Conservation (phyloP, 1,140 invertebrate genomes). For the Drosophila athabasca region DNA sequence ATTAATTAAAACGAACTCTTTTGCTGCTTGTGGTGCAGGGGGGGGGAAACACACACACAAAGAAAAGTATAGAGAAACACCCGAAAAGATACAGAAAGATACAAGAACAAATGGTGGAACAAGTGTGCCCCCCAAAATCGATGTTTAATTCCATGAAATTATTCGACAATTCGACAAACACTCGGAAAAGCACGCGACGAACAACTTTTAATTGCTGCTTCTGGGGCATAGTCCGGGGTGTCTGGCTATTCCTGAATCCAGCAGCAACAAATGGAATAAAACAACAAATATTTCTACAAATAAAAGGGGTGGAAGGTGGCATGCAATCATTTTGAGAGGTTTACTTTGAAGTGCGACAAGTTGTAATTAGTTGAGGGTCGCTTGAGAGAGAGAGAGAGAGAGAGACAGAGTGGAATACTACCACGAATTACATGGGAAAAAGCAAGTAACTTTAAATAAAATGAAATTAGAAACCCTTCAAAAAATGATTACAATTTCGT, state of each 20-base stretch:
- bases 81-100: background rate
- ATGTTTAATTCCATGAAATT: slow-evolving; percentile 55
- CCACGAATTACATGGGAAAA: background rate
- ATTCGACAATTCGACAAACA: slow-evolving; percentile 6
- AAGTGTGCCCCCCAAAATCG: slow-evolving; percentile 2
- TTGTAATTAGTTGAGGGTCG: background rate
- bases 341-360: slow-evolving; percentile 7
- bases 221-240: background rate
- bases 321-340: background rate
- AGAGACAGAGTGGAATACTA: background rate
- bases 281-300: background rate
- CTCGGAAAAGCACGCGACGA: slow-evolving; percentile 6
- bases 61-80: background rate
- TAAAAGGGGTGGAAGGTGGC: background rate
- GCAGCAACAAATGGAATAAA: background rate
- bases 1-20: slow-evolving; percentile 67
- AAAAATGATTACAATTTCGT: no score
- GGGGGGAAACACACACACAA: slow-evolving; percentile 2
- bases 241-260: no score
- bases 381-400: background rate
- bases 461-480: no score
- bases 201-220: slow-evolving; percentile 36
- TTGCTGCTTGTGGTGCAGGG: no score
- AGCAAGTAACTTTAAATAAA: no score
- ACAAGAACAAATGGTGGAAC: background rate